Evolutionary conservation across 2,797 vertebrate genomes (phyloP), one percentile per base, ranked within the genome.

Genomic region (Phrynocephalus guinanensis): DNA sequence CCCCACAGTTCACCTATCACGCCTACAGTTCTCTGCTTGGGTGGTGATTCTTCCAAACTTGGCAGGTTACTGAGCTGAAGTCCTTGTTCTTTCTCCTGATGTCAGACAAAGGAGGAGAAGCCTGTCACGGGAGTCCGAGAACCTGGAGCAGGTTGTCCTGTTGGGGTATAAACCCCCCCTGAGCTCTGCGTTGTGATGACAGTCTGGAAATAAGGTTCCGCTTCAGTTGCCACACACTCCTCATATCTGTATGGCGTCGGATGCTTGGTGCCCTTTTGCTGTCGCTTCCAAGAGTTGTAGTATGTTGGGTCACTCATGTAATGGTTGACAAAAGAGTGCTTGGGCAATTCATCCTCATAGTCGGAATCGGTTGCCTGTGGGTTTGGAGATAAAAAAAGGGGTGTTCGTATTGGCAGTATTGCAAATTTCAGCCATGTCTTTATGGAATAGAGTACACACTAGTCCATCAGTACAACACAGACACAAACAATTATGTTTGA

Each of bases 291-390:
- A 0, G 98, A 99, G 96, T 98, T 98, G 96, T 97, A 99, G 97
- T 99, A 99, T 20, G 98, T 98, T 86, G 98, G 98, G 95, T 99
- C 99, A 4, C 98, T 99, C 98, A 99, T 98, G 96, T 99, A 99
- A 86, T 99, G 99, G 97, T 99, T 99, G 93, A 99, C 98, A 1
- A 99, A 99, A 44, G 99, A 99, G 95, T 99, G 99, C 87, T 98
- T 99, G 63, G 98, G 98, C 86, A 98, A 95, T 89, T 98, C 97
- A 1, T 99, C 98, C 95, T 99, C 98, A 0, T 98, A 98, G 95
- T 99, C 99, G 0, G 98, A 99, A 97, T 98, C 98, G 0, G 98
- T 98, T 86, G 97, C 94, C 99, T 99, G 94, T 50, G 68, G 83
- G 18, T 81, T 0, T 1, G 20, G 79, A 71, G 24, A 28, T 63